phyloP scores from a whole-genome alignment of 1,140 invertebrate genomes.

The Drosophila prosaltans region DNA sequence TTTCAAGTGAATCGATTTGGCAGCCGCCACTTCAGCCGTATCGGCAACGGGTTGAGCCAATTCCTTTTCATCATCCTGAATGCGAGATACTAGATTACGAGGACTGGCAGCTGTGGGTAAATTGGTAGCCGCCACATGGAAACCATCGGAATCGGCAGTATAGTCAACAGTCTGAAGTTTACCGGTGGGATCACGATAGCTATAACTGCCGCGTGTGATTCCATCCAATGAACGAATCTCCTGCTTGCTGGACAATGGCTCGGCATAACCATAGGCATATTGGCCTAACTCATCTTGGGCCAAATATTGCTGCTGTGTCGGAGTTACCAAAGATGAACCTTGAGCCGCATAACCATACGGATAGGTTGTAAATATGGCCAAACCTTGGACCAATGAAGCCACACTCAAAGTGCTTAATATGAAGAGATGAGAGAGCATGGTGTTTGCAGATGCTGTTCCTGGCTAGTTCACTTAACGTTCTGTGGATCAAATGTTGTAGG shows the following conservation, averaged over 20 bases:
- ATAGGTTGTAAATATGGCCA: constrained; percentile 58
- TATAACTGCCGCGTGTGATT: constrained; percentile 87
- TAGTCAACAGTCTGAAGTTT: constrained; percentile 86
- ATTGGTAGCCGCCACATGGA: constrained; percentile 88
- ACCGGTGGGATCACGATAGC: constrained; percentile 86
- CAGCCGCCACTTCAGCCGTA: constrained; percentile 80
- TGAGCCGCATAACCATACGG: constrained; percentile 64
- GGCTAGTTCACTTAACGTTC: constrained; percentile 8
- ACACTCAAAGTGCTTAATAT: constrained; percentile 38
- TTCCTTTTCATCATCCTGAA: constrained; percentile 28
- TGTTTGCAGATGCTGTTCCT: constrained; percentile 19
- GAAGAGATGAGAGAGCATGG: constrained; percentile 61
- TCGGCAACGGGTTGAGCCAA: constrained; percentile 74
- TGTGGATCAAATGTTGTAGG: constrained; percentile 23
- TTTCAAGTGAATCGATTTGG: constrained; percentile 64
- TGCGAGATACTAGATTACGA: constrained; percentile 9
- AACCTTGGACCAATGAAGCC: constrained; percentile 41
- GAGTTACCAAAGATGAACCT: constrained; percentile 64
- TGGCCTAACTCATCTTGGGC: constrained; percentile 87
- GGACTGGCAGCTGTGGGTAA: constrained; percentile 83
- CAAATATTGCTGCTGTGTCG: constrained; percentile 85
- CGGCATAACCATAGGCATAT: constrained; percentile 87
- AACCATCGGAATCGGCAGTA: constrained; percentile 85
- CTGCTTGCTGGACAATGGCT: constrained; percentile 86
- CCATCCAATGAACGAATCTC: constrained; percentile 87